Base-by-base conservation (phyloP, 1,140 invertebrate genomes). In the Dendrolimus kikuchii region DNA sequence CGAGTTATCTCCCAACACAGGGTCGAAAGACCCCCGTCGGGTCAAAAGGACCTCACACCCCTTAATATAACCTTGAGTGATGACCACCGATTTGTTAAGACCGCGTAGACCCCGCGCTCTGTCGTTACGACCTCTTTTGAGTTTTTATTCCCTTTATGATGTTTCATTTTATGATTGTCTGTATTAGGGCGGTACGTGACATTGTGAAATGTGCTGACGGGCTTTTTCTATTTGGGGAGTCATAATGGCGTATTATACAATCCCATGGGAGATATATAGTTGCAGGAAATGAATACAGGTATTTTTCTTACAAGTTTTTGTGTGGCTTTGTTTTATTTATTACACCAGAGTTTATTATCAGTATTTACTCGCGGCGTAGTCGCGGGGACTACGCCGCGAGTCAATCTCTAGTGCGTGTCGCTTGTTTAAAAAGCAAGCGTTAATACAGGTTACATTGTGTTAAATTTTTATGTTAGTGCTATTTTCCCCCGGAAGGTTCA, bases 141-240 rank as follows among this genome's bases (percentile, higher is more conserved):
- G 74, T 85, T 81, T 84, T 82, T 83, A 83, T 78, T 81, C 65
- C 71, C 71, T 73, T 74, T 78, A 77, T 78, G 76, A 79, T 81
- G 77, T 79, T 82, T 81, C 74, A 74, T 82, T 81, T 81, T 81
- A 75, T 82, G 74, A 84, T 84, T 77, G 77, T 71, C 70, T 66
- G 68, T 77, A 80, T 82, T 72, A 74, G 58, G 58, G 49, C 56
- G 59, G 59, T 66, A 81, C 76, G 77, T 83, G 76, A 75, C 56
- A 68, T 55, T 58, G 46, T 70, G 63, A 72, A 65, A 72, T 71
- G 66, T 70, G 57, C 64, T 59, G 62, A 64, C 60, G 62, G 62
- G 68, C 66, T 68, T 66, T 71, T 66, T 40, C 58, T 64, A 61
- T 62, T 56, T 62, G 37, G 45, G 50, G 23, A 6, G 8, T 5